Evolutionary conservation across 2,797 vertebrate species (phyloP), one percentile per base, ranked within the genome.

Genomic region (Anguilla anguilla): DNA sequence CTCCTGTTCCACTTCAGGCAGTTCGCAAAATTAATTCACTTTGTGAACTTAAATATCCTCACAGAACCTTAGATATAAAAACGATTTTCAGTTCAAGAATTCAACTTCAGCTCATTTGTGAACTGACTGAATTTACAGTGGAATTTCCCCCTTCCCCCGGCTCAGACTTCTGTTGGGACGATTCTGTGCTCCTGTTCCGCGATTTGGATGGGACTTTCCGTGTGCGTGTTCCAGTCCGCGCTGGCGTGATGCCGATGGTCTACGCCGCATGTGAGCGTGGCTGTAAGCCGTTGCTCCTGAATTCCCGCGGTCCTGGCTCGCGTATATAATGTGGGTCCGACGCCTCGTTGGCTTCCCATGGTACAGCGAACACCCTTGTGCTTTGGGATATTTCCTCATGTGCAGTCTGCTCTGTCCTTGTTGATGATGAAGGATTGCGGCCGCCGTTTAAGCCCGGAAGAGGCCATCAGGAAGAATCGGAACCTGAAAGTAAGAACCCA

Each of bases 401-500:
- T 88, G 7, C 86, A 51, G 84, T 87, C 79, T 86, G 72, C 83
- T 83, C 85, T 85, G 61, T 86, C 49, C 13, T 89, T 88, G 15
- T 86, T 82, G 83, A 89, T 61, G 17, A 51, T 89, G 46, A 93
- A 92, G 91, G 91, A 85, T 81, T 85, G 88, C 79, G 81, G 86
- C 79, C 83, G 87, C 83, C 57, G 61, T 61, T 87, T 64, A 88
- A 92, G 81, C 83, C 88, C 85, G 59, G 86, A 87, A 86, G 89
- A 90, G 59, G 88, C 85, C 61, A 82, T 72, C 88, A 89, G 88
- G 88, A 91, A 87, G 87, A 88, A 90, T 85, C 89, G 86, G 85
- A 87, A 91, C 81, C 61, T 93, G 74, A 93, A 92, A 93, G 93
- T 92, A 92, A 93, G 91, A 87, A 88, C 53, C 55, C 31, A 87